A percentile compares a stretch with the other conserved stretches of the same genome.
These are phyloP conservation scores for Pandemis corylana DNA, from an alignment of 2,888 invertebrate genomes.

Conservation along the genomic window DNA sequence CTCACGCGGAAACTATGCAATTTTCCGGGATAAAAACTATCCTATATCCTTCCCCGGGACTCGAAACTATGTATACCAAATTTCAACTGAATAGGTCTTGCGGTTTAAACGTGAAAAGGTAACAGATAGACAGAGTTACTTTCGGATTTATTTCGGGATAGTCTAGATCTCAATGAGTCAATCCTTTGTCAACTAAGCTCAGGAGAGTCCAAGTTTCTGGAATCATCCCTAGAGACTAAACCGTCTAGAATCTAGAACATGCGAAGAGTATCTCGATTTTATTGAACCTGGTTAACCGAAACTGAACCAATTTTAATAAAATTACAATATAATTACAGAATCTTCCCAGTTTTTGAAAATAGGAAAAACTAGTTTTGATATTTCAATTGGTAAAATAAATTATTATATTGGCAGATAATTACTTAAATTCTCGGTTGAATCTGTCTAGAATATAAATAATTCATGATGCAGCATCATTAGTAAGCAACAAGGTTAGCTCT, in stretches of 20 bases:
- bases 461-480: constrained; percentile 17
- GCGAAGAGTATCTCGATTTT: neutral
- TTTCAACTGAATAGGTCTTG: too few relatives aligned
- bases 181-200: neutral
- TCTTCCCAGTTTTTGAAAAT: too few relatives aligned
- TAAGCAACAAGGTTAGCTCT: constrained; percentile 13
- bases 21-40: too few relatives aligned
- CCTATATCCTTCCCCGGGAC: too few relatives aligned
- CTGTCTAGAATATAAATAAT: constrained; percentile 18
- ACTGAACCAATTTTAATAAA: too few relatives aligned
- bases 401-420: too few relatives aligned
- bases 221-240: neutral
- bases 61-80: too few relatives aligned
- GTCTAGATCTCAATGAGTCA: neutral
- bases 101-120: too few relatives aligned
- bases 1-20: too few relatives aligned
- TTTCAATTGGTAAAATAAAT: neutral
- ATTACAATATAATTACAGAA: too few relatives aligned
- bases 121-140: too few relatives aligned
- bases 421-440: neutral
- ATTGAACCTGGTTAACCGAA: neutral
- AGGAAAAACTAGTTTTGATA: neutral
- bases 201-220: neutral
- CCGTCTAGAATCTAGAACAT: neutral
- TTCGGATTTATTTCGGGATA: too few relatives aligned